A percentile compares a stretch with the other conserved stretches of the same genome.
phyloP scores from a whole-genome alignment of 2,113 vertebrate species.

The Corythornis vintsioides region DNA sequence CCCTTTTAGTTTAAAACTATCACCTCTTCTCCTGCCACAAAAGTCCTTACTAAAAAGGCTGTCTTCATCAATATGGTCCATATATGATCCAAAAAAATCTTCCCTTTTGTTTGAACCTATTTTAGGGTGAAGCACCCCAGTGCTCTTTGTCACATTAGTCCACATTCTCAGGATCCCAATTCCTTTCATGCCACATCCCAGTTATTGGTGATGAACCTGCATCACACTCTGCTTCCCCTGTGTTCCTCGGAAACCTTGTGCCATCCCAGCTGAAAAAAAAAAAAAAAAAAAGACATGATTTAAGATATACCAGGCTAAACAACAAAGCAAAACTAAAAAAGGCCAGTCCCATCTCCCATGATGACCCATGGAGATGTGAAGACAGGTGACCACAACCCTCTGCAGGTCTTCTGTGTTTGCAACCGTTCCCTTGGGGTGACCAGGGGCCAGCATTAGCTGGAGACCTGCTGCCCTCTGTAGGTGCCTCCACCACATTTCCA shows the following conservation, averaged over 20 bases:
- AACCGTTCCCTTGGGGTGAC: background rate
- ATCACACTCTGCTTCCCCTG: background rate
- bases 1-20: too few species aligned
- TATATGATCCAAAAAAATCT: background rate
- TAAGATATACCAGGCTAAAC: background rate
- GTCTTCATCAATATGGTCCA: too few species aligned
- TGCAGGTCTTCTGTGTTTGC: background rate
- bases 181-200: accelerated
- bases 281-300: background rate
- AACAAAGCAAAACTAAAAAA: background rate
- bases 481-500: background rate
- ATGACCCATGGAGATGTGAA: background rate
- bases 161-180: background rate
- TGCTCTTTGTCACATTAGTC: background rate
- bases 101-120: background rate
- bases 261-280: background rate
- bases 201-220: too few species aligned
- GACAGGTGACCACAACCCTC: background rate
- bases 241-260: background rate
- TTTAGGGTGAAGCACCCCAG: background rate
- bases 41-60: too few species aligned
- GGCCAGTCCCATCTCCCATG: background rate
- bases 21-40: too few species aligned
- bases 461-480: slow-evolving; percentile 59
- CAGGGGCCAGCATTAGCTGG: background rate